phyloP scores from a whole-genome alignment of 1,140 invertebrate genomes.

The Leptinotarsa lineolata region DNA sequence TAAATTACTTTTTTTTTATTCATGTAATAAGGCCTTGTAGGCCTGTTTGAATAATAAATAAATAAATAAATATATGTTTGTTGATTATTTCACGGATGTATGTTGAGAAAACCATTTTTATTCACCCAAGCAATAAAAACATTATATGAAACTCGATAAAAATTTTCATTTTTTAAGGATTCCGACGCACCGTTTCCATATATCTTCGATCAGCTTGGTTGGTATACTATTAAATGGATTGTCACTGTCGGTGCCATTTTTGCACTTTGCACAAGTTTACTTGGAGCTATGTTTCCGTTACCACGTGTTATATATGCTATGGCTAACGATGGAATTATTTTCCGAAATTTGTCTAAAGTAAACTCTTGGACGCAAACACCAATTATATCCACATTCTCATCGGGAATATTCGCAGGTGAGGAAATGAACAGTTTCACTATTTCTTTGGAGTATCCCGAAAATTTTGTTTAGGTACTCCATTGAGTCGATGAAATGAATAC shows the following conservation, averaged over 20 bases:
- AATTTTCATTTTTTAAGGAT: slow-evolving; percentile 56
- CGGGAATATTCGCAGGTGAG: slow-evolving; percentile 75
- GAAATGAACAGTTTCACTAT: no score
- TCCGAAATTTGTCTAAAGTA: slow-evolving; percentile 72
- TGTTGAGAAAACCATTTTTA: no score
- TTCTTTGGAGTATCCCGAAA: no score
- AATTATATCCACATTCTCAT: slow-evolving; percentile 77
- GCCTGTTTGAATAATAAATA: no score
- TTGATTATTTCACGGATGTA: background rate
- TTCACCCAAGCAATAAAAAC: background rate
- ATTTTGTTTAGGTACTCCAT: no score
- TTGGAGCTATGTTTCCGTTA: slow-evolving; percentile 85
- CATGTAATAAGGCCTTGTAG: no score
- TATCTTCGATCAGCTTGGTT: slow-evolving; percentile 72
- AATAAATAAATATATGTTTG: background rate
- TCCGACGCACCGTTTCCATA: slow-evolving; percentile 71
- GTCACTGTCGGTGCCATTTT: slow-evolving; percentile 80
- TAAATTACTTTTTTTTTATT: no score
- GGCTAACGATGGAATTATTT: slow-evolving; percentile 82
- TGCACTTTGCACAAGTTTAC: slow-evolving; percentile 75
- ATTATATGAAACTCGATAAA: background rate
- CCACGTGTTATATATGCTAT: slow-evolving; percentile 86
- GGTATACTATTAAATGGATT: slow-evolving; percentile 73
- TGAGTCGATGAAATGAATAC: no score
- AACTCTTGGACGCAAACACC: slow-evolving; percentile 77